phyloP scores from a whole-genome alignment of 2,888 invertebrate species.

The Apotomis capreana region DNA sequence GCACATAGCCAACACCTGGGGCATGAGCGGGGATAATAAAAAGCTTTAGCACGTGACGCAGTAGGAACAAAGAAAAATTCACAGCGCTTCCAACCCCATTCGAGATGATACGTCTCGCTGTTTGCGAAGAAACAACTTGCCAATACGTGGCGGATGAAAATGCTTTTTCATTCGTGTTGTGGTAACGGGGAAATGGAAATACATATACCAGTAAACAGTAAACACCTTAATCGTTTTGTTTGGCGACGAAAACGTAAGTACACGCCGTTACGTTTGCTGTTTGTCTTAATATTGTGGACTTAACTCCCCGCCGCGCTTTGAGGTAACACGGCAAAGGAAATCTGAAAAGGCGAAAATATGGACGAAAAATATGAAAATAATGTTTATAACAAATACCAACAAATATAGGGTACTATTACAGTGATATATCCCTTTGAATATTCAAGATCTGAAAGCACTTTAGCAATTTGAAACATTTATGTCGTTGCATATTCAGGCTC shows the following conservation, averaged over 20 bases:
- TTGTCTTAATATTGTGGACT: background rate
- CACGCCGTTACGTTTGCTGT: background rate
- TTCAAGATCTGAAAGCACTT: constrained; percentile 5
- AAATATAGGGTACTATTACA: background rate
- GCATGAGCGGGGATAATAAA: constrained; percentile 66
- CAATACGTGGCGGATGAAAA: constrained; percentile 38
- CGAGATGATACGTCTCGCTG: constrained; percentile 49
- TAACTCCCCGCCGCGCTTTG: background rate
- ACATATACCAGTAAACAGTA: constrained; percentile 30
- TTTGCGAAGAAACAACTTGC: constrained; percentile 43
- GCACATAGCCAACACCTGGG: constrained; percentile 49
- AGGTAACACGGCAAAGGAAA: background rate
- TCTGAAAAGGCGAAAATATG: background rate
- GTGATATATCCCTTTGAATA: constrained; percentile 4
- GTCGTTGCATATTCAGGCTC: constrained; percentile 18
- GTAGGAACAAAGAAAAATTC: constrained; percentile 68
- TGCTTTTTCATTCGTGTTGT: constrained; percentile 39
- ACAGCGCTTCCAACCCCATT: constrained; percentile 58
- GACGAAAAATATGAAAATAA: background rate
- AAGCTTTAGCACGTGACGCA: constrained; percentile 73
- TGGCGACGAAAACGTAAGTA: constrained; percentile 3
- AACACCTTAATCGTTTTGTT: constrained; percentile 35
- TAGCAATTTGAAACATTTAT: constrained; percentile 17
- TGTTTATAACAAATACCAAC: background rate
- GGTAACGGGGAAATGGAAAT: constrained; percentile 32